Evolutionary conservation across 2,888 invertebrate genomes (phyloP), one percentile per base, ranked within the genome.

Genomic region (Tholera decimalis): DNA sequence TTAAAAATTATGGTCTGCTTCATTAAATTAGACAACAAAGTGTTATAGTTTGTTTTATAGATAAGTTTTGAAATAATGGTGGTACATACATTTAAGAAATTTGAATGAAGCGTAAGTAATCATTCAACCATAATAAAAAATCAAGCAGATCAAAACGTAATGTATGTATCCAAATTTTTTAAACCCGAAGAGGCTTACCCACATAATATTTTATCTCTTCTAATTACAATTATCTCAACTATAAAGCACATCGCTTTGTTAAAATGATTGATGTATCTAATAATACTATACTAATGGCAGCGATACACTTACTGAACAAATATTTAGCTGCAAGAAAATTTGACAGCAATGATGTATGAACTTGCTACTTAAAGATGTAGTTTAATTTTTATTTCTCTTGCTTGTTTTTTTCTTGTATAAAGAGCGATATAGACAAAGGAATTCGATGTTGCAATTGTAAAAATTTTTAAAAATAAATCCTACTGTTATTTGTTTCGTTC

Each of bases 331-430:
- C 60, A 79, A 66, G 70, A 33, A 56, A 77, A 79, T 82, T 80
- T 82, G 80, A 80, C 80, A 82, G 80, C 62, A 66, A 76, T 80
- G 80, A 80, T 80, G 63, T 77, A 80, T 82, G 79, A 65, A 46
- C 54, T n/a, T 11, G 63, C 60, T 65, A 63, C 74, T 63, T 71
- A 79, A 66, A 73, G 64, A 60, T 63, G 60, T 77, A 44, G 26
- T 8, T 50, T 20, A 70, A 41, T 56, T 43, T 64, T 70, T 75
- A 39, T 77, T 56, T n/a, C 24, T 33, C 0, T 33, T 37, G 30
- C 18, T 43, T 13, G 46, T 30, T 64, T 47, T 43, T 72, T 20
- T 28, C 0, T 51, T 1, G 5, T 33, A 54, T 22, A 67, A 54
- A 47, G 24, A 39, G 15, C n/a, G 18, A n/a, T 11, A 28, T 28